Evolutionary conservation across 2,888 invertebrate genomes (phyloP).

Genomic region (Brachycybe producta): DNA sequence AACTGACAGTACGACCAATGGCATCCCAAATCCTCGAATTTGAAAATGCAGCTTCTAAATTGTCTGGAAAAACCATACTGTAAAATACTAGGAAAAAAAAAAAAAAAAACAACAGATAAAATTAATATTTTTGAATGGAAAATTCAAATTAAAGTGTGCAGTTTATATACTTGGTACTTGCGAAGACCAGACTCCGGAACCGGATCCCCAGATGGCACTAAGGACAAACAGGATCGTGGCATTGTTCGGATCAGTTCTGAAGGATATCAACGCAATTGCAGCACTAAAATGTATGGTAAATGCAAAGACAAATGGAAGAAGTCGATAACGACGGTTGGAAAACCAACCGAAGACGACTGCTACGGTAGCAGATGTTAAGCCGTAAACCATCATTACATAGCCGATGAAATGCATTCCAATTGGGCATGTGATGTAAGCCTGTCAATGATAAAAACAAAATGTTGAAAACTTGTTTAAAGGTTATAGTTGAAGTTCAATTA

Average conservation of each 20-base stretch:
- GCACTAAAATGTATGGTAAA: constrained; percentile 7
- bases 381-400: constrained; percentile 15
- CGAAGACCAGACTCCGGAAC: constrained; percentile 14
- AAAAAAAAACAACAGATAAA: too few species aligned
- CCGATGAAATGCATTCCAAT: constrained; percentile 16
- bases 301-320: constrained; percentile 12
- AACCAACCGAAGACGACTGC: constrained; percentile 8
- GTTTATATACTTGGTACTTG: constrained; percentile 10
- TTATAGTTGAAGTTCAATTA: too few species aligned
- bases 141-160: neutral
- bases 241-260: constrained; percentile 6
- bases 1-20: constrained; percentile 13
- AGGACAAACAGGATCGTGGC: constrained; percentile 18
- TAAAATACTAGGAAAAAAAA: too few species aligned
- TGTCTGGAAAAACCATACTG: constrained; percentile 13
- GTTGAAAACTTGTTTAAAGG: neutral
- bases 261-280: constrained; percentile 8
- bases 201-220: constrained; percentile 18
- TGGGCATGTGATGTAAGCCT: constrained; percentile 16
- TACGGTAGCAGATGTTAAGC: constrained; percentile 2
- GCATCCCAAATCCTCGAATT: constrained; percentile 16
- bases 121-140: neutral
- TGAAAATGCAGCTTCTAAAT: constrained; percentile 16
- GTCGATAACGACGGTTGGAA: constrained; percentile 1
- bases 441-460: neutral